A percentile compares a stretch with the other conserved stretches of the same genome.
Evolutionary conservation across 2,113 vertebrate species (phyloP).

Genomic region (Heterotilapia buettikoferi): DNA sequence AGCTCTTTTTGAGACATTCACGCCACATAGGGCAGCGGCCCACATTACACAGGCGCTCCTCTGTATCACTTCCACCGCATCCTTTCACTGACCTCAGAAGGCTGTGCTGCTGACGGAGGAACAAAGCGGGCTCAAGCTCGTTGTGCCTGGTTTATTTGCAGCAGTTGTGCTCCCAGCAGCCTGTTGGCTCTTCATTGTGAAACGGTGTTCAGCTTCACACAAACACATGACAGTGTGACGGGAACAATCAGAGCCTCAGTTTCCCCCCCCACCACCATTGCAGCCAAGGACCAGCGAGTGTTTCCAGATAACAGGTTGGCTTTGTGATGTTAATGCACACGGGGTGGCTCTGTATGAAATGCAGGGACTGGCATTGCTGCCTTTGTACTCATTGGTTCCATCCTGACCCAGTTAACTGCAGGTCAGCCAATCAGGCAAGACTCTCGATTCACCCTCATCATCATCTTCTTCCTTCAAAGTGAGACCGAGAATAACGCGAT

Average conservation of each 20-base stretch:
- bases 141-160: background rate
- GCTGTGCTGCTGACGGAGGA: background rate
- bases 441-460: background rate
- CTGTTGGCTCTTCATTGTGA: background rate
- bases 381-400: background rate
- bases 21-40: background rate
- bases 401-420: background rate
- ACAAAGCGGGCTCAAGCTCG: background rate
- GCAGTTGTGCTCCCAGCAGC: background rate
- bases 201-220: background rate
- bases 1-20: conserved; percentile 24
- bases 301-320: conserved; percentile 25
- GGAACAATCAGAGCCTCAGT: conserved; percentile 1
- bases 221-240: background rate
- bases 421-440: background rate
- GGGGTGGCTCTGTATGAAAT: background rate
- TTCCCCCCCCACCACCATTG: too few species aligned
- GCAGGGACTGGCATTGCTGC: background rate
- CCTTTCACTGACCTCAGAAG: conserved; percentile 20
- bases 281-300: background rate
- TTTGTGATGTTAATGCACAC: conserved; percentile 32
- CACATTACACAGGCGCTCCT: background rate
- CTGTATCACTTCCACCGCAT: conserved; percentile 6
- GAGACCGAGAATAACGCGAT: background rate
- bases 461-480: background rate